These are phyloP conservation scores for Micromussa lordhowensis DNA, from an alignment of 92 coral and sea anemone genomes.

Conservation along the genomic window DNA sequence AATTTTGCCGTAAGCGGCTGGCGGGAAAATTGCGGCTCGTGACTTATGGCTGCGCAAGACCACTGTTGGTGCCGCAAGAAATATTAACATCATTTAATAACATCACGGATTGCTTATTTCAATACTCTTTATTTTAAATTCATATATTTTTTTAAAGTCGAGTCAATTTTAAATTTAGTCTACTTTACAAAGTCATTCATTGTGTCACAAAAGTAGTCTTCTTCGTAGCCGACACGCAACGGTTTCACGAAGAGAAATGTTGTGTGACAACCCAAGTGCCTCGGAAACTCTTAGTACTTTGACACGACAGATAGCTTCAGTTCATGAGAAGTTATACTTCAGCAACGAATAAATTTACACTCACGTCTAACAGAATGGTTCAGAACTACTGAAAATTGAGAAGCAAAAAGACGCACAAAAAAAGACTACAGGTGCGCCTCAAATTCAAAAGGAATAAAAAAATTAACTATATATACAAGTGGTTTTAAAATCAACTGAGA, in stretches of 20 bases:
- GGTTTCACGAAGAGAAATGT: not conserved
- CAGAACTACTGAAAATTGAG: not conserved
- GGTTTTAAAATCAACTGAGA: too few species aligned
- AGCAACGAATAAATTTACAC: not conserved
- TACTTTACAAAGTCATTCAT: conserved; percentile 20
- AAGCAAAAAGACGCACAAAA: too few species aligned
- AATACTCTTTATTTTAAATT: not conserved
- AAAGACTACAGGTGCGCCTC: too few species aligned
- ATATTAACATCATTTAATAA: too few species aligned
- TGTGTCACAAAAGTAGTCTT: not conserved
- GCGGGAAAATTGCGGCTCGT: not conserved
- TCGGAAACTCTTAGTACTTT: not conserved
- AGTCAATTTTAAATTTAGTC: not conserved
- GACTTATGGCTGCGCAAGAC: not conserved
- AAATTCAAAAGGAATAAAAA: too few species aligned
- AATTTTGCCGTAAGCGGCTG: not conserved
- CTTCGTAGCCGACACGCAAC: not conserved
- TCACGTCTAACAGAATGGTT: not conserved
- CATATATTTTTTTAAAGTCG: not conserved
- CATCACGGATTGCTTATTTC: not conserved
- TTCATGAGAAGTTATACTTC: not conserved
- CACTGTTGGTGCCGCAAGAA: not conserved
- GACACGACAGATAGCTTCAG: too few species aligned
- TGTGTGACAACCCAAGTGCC: not conserved
- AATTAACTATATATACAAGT: too few species aligned